Conservation (phyloP, 2,113 vertebrate species). For the Trogon melanurus region DNA sequence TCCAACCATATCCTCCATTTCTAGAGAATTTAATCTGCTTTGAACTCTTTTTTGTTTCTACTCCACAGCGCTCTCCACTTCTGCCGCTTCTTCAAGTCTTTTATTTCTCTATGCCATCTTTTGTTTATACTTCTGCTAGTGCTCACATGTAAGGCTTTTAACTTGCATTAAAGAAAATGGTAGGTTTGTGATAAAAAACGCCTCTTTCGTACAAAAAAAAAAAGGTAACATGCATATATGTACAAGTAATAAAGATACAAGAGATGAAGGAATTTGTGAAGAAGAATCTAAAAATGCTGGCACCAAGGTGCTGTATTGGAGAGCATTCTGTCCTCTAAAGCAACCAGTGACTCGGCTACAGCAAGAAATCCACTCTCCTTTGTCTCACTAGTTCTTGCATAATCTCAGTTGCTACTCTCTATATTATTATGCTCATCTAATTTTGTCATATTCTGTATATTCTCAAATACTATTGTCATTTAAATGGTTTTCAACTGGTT, state of each 20-base stretch:
- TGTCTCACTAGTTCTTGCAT: not conserved
- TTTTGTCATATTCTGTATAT: not conserved
- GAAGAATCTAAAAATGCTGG: not conserved
- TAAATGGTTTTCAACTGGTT: not conserved
- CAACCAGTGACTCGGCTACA: not conserved
- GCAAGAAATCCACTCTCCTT: not conserved
- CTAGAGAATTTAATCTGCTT: not conserved
- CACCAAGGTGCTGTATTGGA: not conserved
- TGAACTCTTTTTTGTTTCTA: not conserved
- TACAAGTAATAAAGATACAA: not conserved
- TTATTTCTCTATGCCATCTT: not conserved
- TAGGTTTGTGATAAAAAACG: not conserved
- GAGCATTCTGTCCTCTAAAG: not conserved
- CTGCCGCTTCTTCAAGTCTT: not conserved
- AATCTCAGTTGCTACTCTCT: not conserved
- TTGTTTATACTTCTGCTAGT: not conserved
- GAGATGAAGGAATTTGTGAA: not conserved
- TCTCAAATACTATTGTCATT: not conserved
- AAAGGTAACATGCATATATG: not conserved
- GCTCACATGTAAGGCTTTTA: not conserved
- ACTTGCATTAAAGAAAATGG: not conserved
- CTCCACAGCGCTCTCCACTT: not conserved
- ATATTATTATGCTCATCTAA: not conserved
- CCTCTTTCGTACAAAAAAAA: not conserved
- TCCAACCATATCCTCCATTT: not conserved